phyloP scores from a whole-genome alignment of 1,140 invertebrate species.

The Anastrepha ludens region DNA sequence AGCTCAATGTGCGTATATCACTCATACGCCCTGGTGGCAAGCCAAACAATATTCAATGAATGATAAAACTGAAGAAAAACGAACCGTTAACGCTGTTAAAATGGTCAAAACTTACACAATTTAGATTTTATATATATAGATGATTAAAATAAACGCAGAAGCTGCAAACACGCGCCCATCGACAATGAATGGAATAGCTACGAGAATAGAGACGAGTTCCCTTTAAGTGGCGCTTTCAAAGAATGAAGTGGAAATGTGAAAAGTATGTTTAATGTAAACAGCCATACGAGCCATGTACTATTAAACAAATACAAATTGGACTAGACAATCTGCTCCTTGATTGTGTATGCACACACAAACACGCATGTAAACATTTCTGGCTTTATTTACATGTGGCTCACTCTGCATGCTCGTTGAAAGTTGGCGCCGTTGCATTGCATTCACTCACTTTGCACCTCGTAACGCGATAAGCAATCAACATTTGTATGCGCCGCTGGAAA shows the following conservation, averaged over 20 bases:
- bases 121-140: no score
- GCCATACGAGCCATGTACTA: background rate
- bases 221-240: background rate
- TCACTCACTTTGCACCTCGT: slow-evolving; percentile 24
- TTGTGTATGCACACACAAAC: background rate
- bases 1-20: background rate
- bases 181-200: background rate
- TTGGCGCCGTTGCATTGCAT: background rate
- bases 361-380: background rate
- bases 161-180: background rate
- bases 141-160: background rate
- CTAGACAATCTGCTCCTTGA: background rate
- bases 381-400: background rate
- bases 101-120: background rate
- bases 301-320: background rate
- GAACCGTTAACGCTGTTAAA: background rate
- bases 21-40: background rate
- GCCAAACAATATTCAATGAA: background rate
- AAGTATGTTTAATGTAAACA: background rate
- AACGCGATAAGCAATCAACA: background rate
- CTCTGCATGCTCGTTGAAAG: background rate
- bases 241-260: background rate
- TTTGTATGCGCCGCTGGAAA: no score
- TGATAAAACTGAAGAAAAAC: background rate
- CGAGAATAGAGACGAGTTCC: background rate